Percentiles rank a stretch among this genome's conserved stretches.
Conservation (phyloP, 2,113 vertebrate species). For the Mormoops blainvillei region DNA sequence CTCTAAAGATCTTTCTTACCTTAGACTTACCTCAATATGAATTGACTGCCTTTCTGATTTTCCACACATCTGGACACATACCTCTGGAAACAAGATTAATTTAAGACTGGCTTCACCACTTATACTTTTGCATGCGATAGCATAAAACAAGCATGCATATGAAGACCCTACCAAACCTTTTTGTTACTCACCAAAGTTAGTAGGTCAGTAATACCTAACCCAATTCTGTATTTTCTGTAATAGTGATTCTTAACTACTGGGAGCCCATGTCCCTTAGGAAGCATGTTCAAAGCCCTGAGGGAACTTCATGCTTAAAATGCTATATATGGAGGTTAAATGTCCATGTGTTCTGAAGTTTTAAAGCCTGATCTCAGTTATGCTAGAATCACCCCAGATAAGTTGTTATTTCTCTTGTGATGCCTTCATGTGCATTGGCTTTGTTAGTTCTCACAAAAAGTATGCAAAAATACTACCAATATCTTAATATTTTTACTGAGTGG, state of each 20-base stretch:
- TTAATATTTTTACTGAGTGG: not conserved
- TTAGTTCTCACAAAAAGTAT: not conserved
- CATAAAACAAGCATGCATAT: not conserved
- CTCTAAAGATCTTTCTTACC: not conserved
- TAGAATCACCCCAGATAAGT: not conserved
- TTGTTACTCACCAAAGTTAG: not conserved
- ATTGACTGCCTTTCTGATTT: not conserved
- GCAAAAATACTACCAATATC: not conserved
- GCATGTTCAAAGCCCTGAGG: not conserved
- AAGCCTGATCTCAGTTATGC: not conserved
- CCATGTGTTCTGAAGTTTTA: not conserved
- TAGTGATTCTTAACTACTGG: not conserved
- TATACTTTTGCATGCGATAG: not conserved
- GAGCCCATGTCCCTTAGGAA: not conserved
- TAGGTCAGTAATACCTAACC: not conserved
- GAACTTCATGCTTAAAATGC: not conserved
- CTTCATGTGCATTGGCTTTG: not conserved
- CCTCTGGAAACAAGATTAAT: not conserved
- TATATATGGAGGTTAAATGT: not conserved
- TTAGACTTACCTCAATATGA: constrained; percentile 14
- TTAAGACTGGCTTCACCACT: not conserved
- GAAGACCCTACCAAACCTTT: not conserved
- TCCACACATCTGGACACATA: not conserved
- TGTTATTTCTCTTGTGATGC: not conserved
- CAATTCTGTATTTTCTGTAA: not conserved